Conservation (phyloP, 1,140 invertebrate species). For the Saccostrea cuccullata region DNA sequence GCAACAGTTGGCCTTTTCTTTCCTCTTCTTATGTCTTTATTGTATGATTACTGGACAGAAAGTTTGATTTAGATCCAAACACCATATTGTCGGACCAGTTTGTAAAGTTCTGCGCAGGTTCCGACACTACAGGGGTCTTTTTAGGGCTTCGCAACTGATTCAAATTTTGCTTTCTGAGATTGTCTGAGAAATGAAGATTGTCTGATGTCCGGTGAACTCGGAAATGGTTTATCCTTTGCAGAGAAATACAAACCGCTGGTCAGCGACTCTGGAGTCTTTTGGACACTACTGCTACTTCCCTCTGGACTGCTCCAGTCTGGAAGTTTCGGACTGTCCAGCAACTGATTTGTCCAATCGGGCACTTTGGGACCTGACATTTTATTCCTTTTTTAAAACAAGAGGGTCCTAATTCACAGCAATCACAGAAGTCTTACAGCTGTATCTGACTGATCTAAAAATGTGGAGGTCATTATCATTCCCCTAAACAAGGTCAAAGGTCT, state of each 20-base stretch:
- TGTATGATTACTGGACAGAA: neutral
- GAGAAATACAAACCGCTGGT: neutral
- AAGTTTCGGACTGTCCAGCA: neutral
- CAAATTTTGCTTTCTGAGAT: neutral
- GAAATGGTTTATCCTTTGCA: neutral
- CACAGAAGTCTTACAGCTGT: too few species aligned
- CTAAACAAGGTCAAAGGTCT: too few species aligned
- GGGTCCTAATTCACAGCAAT: too few species aligned
- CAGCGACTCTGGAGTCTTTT: neutral
- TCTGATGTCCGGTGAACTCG: neutral
- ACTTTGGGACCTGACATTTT: neutral
- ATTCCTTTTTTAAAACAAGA: too few species aligned
- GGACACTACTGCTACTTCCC: neutral
- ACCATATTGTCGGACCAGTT: conserved; percentile 21
- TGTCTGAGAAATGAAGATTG: conserved; percentile 8
- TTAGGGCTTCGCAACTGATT: neutral
- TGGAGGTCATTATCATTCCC: too few species aligned
- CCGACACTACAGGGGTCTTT: neutral
- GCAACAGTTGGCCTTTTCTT: neutral
- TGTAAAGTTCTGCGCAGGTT: neutral
- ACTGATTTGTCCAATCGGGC: conserved; percentile 21
- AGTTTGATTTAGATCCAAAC: neutral
- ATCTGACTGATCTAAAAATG: too few species aligned
- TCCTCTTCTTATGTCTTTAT: neutral
- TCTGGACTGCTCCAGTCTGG: neutral